Conservation (phyloP, 1,140 invertebrate genomes). For the Drosophila nigrodunni region DNA sequence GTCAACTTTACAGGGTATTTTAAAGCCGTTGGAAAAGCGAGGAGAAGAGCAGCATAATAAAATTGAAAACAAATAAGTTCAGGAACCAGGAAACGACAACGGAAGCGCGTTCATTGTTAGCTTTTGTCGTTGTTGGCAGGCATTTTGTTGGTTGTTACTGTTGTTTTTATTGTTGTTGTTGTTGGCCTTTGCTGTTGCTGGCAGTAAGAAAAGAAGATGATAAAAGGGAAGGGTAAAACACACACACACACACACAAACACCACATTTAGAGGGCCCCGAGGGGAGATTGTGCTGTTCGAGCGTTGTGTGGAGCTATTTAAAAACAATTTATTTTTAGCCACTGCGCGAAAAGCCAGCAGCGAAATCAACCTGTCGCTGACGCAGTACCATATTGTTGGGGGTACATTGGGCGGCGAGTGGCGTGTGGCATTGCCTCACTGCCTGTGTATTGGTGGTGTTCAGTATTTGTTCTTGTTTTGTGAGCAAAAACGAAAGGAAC, state of each 20-base stretch:
- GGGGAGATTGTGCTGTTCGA: constrained; percentile 30
- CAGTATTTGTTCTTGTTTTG: constrained; percentile 15
- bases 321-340: constrained; percentile 82
- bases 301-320: constrained; percentile 73
- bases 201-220: constrained; percentile 11
- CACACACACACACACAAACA: background rate
- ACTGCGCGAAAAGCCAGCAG: constrained; percentile 60
- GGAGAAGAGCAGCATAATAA: constrained; percentile 41
- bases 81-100: constrained; percentile 54
- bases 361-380: constrained; percentile 65
- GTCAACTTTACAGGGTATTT: constrained; percentile 16
- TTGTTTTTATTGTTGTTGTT: constrained; percentile 34
- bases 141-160: constrained; percentile 37
- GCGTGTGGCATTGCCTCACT: background rate
- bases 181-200: constrained; percentile 24
- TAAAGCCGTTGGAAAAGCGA: background rate
- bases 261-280: constrained; percentile 3
- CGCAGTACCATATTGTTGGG: constrained; percentile 8
- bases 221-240: constrained; percentile 28
- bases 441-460: background rate
- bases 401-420: background rate
- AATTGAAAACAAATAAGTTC: constrained; percentile 77
- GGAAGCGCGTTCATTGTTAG: constrained; percentile 69
- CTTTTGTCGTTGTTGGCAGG: constrained; percentile 53
- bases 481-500: background rate